Conservation (phyloP, 2,797 vertebrate genomes). For the Microctenopoma lineatum region DNA sequence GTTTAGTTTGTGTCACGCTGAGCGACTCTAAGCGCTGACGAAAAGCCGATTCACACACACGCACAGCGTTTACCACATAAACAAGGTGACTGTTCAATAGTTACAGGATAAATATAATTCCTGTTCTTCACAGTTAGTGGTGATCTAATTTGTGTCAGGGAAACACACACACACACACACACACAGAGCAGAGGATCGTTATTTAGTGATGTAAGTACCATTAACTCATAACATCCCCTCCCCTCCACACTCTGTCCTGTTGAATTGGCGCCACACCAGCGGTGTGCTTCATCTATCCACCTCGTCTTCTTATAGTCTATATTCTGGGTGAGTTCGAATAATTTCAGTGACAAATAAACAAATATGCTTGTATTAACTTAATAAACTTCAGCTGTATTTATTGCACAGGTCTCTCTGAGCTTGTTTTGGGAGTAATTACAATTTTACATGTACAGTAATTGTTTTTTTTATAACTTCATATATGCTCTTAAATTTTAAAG, state of each 20-base stretch:
- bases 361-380: neutral
- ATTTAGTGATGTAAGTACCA: constrained; percentile 35
- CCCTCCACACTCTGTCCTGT: constrained; percentile 6
- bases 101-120: constrained; percentile 24
- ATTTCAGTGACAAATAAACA: neutral
- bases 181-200: constrained; percentile 12
- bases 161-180: neutral
- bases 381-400: too few relatives aligned
- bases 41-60: constrained; percentile 9
- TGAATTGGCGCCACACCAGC: constrained; percentile 12
- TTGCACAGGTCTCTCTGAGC: too few relatives aligned
- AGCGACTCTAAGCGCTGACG: constrained; percentile 10
- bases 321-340: neutral
- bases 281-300: constrained; percentile 4
- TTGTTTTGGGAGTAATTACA: too few relatives aligned
- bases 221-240: constrained; percentile 19
- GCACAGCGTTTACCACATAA: constrained; percentile 14
- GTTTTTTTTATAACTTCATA: too few relatives aligned
- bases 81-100: neutral
- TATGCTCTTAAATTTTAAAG: too few relatives aligned
- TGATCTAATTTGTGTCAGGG: constrained; percentile 1
- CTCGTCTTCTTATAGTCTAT: neutral
- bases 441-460: too few relatives aligned
- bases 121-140: constrained; percentile 26
- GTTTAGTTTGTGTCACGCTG: neutral